phyloP scores from a whole-genome alignment of 2,888 invertebrate genomes.

The Sarcophaga subvicina region DNA sequence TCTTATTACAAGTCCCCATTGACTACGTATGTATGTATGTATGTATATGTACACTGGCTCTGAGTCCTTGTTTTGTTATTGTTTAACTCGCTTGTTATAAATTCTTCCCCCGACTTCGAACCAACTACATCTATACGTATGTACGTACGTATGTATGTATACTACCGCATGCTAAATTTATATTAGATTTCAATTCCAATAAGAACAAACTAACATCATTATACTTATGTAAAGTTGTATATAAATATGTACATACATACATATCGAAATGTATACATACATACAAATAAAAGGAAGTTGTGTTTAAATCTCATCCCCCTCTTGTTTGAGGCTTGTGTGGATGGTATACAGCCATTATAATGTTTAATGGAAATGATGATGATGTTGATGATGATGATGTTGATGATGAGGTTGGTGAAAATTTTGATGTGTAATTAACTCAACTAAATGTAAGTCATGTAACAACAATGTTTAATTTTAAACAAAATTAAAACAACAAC shows the following conservation, averaged over 20 bases:
- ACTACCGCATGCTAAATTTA: too few relatives aligned
- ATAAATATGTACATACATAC: too few relatives aligned
- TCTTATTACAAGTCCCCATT: slow-evolving; percentile 51
- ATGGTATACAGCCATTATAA: too few relatives aligned
- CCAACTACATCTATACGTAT: background rate
- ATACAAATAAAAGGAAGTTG: too few relatives aligned
- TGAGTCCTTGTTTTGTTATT: slow-evolving; percentile 25
- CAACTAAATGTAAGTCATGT: slow-evolving; percentile 66
- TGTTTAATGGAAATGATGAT: too few relatives aligned
- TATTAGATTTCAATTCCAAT: too few relatives aligned
- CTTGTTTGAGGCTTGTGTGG: too few relatives aligned
- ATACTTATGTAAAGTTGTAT: too few relatives aligned
- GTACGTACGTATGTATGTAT: background rate
- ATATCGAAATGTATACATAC: too few relatives aligned
- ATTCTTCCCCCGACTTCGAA: slow-evolving; percentile 28
- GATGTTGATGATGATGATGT: slow-evolving; percentile 16
- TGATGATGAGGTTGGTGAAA: slow-evolving; percentile 36
- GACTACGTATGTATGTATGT: slow-evolving; percentile 11
- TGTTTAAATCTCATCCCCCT: too few relatives aligned
- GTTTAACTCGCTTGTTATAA: slow-evolving; percentile 38
- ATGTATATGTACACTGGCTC: slow-evolving; percentile 5
- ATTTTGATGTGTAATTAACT: slow-evolving; percentile 60
- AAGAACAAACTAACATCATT: too few relatives aligned
- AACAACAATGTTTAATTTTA: slow-evolving; percentile 58
- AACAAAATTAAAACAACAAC: slow-evolving; percentile 57